Evolutionary conservation across 2,888 invertebrate species (phyloP).

Genomic region (Diachrysia chrysitis): DNA sequence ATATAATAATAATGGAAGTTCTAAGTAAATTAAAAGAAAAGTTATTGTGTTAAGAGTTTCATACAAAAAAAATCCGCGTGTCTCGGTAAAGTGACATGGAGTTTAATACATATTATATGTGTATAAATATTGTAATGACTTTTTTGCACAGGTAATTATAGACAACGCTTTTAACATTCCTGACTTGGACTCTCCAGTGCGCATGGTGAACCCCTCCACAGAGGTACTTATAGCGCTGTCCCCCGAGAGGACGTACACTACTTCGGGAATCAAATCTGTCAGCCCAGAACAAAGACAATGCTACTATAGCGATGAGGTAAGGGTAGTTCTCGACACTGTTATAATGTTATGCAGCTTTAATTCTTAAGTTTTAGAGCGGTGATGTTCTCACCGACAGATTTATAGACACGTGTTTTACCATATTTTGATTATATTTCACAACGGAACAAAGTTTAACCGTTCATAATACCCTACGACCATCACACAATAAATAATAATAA

Average conservation of each 20-base stretch:
- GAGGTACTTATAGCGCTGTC: constrained; percentile 90
- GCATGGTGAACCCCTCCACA: constrained; percentile 88
- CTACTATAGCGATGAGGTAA: constrained; percentile 89
- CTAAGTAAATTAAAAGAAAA: too few relatives aligned
- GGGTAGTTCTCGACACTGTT: neutral
- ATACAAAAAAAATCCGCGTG: too few relatives aligned
- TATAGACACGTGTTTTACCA: too few relatives aligned
- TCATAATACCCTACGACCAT: neutral
- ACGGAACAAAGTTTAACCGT: neutral
- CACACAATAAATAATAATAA: too few relatives aligned
- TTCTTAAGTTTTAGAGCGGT: neutral
- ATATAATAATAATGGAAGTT: too few relatives aligned
- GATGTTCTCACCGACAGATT: too few relatives aligned
- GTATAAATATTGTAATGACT: too few relatives aligned
- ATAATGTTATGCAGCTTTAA: neutral
- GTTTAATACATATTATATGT: too few relatives aligned
- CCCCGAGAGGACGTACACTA: constrained; percentile 91
- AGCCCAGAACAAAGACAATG: constrained; percentile 87
- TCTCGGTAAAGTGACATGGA: too few relatives aligned
- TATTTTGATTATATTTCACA: neutral
- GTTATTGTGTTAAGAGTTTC: too few relatives aligned
- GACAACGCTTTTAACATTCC: constrained; percentile 91
- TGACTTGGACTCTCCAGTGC: constrained; percentile 89
- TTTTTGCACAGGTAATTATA: constrained; percentile 86
- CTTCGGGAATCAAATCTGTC: constrained; percentile 86